Percentiles rank a stretch among this genome's conserved stretches.
Evolutionary conservation across 2,888 invertebrate genomes (phyloP).

Genomic region (Polia nebulosa): DNA sequence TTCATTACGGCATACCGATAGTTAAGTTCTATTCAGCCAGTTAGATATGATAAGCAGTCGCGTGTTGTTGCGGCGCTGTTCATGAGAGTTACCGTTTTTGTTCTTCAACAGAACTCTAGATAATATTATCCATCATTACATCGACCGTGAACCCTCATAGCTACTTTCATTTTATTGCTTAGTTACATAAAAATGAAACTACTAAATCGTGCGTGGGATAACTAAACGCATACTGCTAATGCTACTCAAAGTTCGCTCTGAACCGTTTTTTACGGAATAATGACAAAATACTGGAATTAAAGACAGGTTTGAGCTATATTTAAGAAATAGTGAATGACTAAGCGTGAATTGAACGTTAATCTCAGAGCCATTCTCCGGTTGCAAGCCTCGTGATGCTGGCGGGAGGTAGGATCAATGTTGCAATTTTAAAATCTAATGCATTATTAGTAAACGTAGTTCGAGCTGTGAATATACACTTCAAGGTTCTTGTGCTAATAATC

Average conservation of each 20-base stretch:
- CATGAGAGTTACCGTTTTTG: constrained; percentile 1
- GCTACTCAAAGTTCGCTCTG: not conserved
- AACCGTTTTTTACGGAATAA: constrained; percentile 5
- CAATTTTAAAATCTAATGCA: constrained; percentile 61
- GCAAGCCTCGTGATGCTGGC: constrained; percentile 50
- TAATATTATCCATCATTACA: constrained; percentile 4
- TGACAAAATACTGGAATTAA: constrained; percentile 13
- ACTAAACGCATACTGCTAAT: constrained; percentile 32
- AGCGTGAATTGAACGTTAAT: constrained; percentile 44
- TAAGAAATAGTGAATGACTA: constrained; percentile 35
- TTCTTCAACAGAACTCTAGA: constrained; percentile 1
- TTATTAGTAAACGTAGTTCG: constrained; percentile 56
- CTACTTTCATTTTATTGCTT: constrained; percentile 47
- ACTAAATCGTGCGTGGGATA: constrained; percentile 28
- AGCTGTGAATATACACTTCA: constrained; percentile 52
- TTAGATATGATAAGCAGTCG: not conserved
- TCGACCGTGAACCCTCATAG: constrained; percentile 32
- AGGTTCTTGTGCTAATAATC: constrained; percentile 49
- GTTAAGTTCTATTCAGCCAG: not conserved
- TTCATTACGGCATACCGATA: constrained; percentile 19
- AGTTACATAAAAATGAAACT: constrained; percentile 27
- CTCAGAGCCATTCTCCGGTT: constrained; percentile 49
- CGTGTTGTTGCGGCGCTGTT: not conserved
- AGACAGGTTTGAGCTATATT: constrained; percentile 10
- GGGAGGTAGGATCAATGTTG: constrained; percentile 57